Percentiles rank a stretch among this genome's conserved stretches.
Evolutionary conservation across 2,113 vertebrate genomes (phyloP).

Genomic region (Corvus hawaiiensis): DNA sequence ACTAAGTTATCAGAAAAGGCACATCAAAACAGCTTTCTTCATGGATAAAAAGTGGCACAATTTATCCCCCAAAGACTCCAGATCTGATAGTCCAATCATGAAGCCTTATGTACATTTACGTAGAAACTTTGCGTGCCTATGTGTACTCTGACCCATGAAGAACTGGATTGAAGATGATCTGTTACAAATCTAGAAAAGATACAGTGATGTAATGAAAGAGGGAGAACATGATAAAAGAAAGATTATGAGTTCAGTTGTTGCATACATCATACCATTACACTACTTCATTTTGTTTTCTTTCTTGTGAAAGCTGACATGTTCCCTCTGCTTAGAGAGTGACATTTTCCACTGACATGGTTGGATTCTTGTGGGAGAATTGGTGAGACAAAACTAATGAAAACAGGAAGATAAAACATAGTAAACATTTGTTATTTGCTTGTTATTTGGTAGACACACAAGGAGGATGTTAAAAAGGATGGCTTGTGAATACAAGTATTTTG

Average conservation of each 20-base stretch:
- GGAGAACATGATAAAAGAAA: neutral
- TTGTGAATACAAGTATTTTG: neutral
- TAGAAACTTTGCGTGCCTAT: rapidly evolving
- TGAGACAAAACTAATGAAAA: neutral
- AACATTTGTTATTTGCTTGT: neutral
- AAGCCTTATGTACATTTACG: rapidly evolving
- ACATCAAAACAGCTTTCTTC: neutral
- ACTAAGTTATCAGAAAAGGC: neutral
- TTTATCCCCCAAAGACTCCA: neutral
- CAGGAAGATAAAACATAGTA: neutral
- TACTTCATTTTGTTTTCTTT: neutral
- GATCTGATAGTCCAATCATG: neutral
- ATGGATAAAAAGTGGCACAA: rapidly evolving
- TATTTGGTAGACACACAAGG: neutral
- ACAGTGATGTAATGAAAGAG: neutral
- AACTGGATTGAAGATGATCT: neutral
- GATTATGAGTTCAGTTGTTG: neutral
- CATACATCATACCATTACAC: neutral
- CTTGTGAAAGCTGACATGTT: neutral
- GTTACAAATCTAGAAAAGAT: neutral
- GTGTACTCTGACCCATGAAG: neutral
- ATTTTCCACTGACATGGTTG: neutral
- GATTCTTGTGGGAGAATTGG: neutral
- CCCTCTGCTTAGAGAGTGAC: neutral
- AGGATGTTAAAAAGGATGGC: neutral